Evolutionary conservation across 1,140 invertebrate genomes (phyloP).

Genomic region (Hirudo medicinalis): DNA sequence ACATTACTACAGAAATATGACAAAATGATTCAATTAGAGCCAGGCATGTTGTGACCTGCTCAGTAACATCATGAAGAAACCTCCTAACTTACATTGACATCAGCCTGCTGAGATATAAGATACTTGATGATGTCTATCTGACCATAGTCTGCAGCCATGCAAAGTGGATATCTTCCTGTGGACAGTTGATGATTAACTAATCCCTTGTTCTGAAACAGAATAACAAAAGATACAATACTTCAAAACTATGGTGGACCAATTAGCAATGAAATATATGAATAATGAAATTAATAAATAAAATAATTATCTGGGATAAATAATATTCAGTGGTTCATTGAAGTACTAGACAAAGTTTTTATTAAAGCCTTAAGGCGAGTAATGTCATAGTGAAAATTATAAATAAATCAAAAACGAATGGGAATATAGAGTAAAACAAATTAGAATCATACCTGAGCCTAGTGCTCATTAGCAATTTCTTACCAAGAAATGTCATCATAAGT

Average conservation of each 20-base stretch:
- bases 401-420: no score
- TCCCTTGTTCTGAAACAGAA: constrained; percentile 20
- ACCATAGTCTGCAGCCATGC: constrained; percentile 76
- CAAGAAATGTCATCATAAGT: no score
- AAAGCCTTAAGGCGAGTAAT: no score
- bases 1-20: no score
- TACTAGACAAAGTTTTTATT: no score
- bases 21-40: no score
- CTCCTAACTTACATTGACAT: constrained; percentile 70
- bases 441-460: no score
- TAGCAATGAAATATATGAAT: neutral
- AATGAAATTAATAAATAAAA: constrained; percentile 15
- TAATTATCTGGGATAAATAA: constrained; percentile 12
- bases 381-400: no score
- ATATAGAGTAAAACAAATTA: no score
- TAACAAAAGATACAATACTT: neutral
- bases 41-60: no score
- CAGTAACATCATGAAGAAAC: neutral
- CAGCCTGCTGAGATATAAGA: constrained; percentile 70
- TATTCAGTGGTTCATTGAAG: neutral
- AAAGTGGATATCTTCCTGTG: constrained; percentile 31
- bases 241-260: neutral
- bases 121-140: constrained; percentile 78
- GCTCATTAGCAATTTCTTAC: no score
- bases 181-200: constrained; percentile 20